These are phyloP conservation scores for Rhysida immarginata DNA, from an alignment of 1,140 invertebrate genomes.

Conservation along the genomic window DNA sequence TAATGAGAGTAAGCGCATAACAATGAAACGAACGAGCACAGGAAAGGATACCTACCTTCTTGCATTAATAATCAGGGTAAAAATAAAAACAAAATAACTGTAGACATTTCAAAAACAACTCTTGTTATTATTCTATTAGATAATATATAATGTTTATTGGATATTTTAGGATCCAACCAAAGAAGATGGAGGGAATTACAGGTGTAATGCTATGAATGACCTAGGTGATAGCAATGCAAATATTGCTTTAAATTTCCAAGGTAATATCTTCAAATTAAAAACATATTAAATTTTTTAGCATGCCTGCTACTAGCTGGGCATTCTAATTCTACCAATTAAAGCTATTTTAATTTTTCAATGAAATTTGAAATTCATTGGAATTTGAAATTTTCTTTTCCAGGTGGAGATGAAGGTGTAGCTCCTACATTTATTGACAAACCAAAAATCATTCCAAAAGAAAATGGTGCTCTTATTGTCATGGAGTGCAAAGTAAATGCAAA, in stretches of 20 bases:
- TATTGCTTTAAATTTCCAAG: conserved; percentile 98
- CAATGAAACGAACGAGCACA: conserved; percentile 66
- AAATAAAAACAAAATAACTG: too few relatives aligned
- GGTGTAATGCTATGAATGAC: conserved; percentile 96
- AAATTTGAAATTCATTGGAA: too few relatives aligned
- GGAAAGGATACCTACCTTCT: conserved; percentile 80
- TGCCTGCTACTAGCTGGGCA: too few relatives aligned
- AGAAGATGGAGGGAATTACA: conserved; percentile 92
- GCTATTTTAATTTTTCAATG: too few relatives aligned
- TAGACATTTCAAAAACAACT: too few relatives aligned
- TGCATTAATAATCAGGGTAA: conserved; percentile 73
- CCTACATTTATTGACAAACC: conserved; percentile 94
- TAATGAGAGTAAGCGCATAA: conserved; percentile 58
- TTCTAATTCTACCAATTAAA: too few relatives aligned
- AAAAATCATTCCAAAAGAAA: conserved; percentile 92
- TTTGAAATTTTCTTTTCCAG: conserved; percentile 47
- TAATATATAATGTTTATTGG: not conserved
- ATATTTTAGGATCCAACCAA: conserved; percentile 62
- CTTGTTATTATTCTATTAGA: too few relatives aligned
- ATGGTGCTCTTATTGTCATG: conserved; percentile 86
- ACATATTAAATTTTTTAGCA: too few relatives aligned
- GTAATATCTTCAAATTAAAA: too few relatives aligned
- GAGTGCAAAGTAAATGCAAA: conserved; percentile 87
- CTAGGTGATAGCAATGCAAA: conserved; percentile 99
- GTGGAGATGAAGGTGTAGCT: conserved; percentile 55